Evolutionary conservation across 64 coral and sea anemone genomes (phyloP).

Genomic region (Trachythela sp.): DNA sequence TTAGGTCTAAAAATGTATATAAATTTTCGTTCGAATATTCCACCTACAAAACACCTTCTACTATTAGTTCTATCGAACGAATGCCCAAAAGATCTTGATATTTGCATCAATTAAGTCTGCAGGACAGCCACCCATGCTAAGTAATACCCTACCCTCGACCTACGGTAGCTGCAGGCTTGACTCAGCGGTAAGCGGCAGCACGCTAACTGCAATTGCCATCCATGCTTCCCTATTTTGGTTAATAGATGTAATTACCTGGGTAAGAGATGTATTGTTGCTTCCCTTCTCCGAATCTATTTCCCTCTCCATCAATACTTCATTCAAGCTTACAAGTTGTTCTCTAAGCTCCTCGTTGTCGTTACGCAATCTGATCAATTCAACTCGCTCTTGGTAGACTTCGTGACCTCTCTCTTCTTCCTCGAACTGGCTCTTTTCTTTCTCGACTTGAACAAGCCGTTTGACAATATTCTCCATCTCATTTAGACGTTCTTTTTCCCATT

Average conservation of each 20-base stretch:
- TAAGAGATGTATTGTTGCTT: neutral
- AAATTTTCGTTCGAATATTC: no score
- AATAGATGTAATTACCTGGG: neutral
- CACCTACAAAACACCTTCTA: no score
- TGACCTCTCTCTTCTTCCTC: neutral
- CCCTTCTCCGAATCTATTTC: neutral
- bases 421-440: neutral
- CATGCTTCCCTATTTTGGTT: no score
- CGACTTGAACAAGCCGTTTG: neutral
- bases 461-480: conserved; percentile 21
- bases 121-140: no score
- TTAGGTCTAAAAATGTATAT: no score
- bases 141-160: no score
- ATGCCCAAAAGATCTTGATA: no score
- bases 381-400: neutral
- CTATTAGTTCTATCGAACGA: no score
- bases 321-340: neutral
- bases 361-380: neutral
- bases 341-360: neutral
- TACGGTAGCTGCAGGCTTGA: no score
- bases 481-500: conserved; percentile 9
- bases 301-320: neutral
- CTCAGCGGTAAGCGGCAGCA: no score
- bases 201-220: no score
- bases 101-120: no score